Conservation (phyloP, 2,797 vertebrate genomes). For the Cichlasoma orientale region DNA sequence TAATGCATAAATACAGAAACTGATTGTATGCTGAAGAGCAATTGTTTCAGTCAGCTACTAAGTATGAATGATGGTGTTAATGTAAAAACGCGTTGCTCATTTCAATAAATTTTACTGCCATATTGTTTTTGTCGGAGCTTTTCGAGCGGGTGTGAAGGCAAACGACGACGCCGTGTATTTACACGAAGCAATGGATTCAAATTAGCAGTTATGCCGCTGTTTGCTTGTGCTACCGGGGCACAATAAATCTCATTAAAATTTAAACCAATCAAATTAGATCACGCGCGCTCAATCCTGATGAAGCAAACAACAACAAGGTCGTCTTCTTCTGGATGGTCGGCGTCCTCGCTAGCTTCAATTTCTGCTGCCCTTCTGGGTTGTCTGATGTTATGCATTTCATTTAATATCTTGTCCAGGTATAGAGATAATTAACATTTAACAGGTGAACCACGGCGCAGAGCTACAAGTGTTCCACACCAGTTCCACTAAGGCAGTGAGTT, state of each 20-base stretch:
- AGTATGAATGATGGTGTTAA: background rate
- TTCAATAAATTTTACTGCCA: background rate
- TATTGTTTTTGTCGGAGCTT: background rate
- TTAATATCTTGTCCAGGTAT: background rate
- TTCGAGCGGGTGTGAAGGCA: too few species aligned
- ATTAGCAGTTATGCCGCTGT: background rate
- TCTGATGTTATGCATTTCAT: background rate
- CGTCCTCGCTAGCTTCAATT: background rate
- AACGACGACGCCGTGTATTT: background rate
- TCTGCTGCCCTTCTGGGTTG: background rate
- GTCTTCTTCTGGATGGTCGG: background rate
- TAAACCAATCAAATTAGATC: background rate
- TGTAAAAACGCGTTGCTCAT: background rate
- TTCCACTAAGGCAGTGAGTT: background rate
- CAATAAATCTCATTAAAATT: background rate
- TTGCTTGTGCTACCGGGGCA: background rate
- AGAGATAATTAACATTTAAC: background rate
- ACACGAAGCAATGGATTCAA: background rate
- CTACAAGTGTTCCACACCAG: background rate
- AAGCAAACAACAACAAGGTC: background rate
- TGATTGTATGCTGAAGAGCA: background rate
- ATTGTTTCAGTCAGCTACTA: background rate
- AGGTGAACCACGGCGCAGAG: background rate
- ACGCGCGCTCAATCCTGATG: background rate
- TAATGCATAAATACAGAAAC: background rate